phyloP scores from a whole-genome alignment of 2,113 vertebrate species.

The Cisticola juncidis region DNA sequence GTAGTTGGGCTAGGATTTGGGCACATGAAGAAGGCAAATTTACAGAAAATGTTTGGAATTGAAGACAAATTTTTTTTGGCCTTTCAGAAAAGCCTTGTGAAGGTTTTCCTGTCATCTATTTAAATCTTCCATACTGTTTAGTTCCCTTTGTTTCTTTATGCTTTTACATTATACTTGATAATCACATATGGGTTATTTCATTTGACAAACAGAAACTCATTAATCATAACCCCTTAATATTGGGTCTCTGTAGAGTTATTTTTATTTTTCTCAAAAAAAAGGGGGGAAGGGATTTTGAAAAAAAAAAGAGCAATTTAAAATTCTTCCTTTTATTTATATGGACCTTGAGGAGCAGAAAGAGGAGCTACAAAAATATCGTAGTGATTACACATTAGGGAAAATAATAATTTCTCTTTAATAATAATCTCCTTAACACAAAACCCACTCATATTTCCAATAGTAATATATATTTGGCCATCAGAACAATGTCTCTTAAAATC shows the following conservation, averaged over 20 bases:
- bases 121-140: not conserved
- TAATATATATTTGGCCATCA: not conserved
- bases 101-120: not conserved
- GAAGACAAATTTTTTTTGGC: not conserved
- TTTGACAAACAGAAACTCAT: conserved; percentile 29
- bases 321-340: not conserved
- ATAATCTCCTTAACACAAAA: not conserved
- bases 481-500: not conserved
- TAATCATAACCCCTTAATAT: conserved; percentile 27
- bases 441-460: not conserved
- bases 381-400: not conserved
- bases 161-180: conserved; percentile 19
- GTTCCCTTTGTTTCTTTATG: not conserved
- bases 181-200: conserved; percentile 27
- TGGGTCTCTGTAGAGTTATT: conserved; percentile 2
- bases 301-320: not conserved
- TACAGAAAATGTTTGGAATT: not conserved
- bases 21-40: not conserved
- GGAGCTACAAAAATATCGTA: not conserved
- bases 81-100: conserved; percentile 2
- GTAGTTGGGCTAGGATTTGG: not conserved
- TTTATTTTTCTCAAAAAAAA: conserved; percentile 1
- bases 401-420: not conserved
- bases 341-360: not conserved
- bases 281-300: not conserved